Conservation (phyloP, 2,113 vertebrate species). For the Clarias gariepinus region DNA sequence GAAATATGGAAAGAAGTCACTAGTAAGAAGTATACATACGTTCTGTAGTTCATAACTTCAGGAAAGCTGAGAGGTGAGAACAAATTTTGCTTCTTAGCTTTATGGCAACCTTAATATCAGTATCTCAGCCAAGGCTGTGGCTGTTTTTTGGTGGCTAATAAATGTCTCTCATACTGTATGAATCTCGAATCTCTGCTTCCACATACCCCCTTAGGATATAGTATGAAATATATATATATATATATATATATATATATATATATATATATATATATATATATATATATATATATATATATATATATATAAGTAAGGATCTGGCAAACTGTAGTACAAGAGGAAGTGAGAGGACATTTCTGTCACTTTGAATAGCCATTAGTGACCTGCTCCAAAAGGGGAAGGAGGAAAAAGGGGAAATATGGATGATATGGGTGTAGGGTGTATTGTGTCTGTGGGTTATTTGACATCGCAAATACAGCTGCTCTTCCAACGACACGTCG, state of each 20-base stretch:
- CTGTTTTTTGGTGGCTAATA: conserved; percentile 16
- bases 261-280: too few species aligned
- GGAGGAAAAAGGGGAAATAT: conserved; percentile 12
- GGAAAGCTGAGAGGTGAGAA: not conserved
- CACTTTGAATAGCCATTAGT: not conserved
- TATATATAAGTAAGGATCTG: not conserved
- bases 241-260: too few species aligned
- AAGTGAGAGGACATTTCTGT: conserved; percentile 19
- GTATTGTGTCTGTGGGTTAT: not conserved
- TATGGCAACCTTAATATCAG: not conserved
- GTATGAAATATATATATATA: not conserved
- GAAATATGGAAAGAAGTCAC: not conserved
- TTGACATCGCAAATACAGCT: not conserved
- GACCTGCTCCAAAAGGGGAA: conserved; percentile 11
- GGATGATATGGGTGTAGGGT: not conserved
- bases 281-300: too few species aligned
- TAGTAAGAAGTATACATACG: not conserved
- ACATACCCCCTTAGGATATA: not conserved
- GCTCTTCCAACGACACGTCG: not conserved
- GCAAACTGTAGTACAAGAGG: not conserved
- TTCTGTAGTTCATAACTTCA: not conserved
- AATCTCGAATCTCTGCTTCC: conserved; percentile 8
- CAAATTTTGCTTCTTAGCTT: not conserved
- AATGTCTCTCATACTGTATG: conserved; percentile 1
- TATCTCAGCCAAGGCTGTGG: conserved; percentile 16